Evolutionary conservation across 30 jellyfish, hydroid and myxozoan species (phyloP).

Genomic region (Hydra vulgaris): DNA sequence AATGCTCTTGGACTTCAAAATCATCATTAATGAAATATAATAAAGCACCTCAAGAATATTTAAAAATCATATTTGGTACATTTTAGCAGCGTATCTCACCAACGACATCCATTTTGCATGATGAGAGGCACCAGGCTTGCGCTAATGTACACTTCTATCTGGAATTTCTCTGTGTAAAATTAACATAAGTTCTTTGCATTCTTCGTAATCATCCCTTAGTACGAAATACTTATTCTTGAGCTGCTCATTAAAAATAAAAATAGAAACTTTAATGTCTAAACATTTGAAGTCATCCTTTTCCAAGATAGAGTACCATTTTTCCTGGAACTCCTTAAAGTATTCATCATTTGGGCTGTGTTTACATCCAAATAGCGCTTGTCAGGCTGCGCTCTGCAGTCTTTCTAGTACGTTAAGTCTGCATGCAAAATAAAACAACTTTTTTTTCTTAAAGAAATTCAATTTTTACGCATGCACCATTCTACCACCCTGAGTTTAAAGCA

Average conservation of each 20-base stretch:
- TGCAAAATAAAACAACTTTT: not conserved
- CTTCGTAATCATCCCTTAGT: not conserved
- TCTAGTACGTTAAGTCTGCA: not conserved
- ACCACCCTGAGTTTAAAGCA: not conserved
- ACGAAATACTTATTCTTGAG: not conserved
- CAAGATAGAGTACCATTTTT: not conserved
- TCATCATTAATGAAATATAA: not conserved
- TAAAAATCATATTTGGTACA: not conserved
- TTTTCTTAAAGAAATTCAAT: not conserved
- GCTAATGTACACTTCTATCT: not conserved
- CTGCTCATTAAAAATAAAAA: not conserved
- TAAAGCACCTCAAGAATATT: not conserved
- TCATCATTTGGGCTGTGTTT: not conserved
- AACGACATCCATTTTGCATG: not conserved
- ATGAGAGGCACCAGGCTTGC: not conserved
- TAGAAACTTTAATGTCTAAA: not conserved
- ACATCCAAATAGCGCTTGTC: not conserved
- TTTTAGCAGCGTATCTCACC: not conserved
- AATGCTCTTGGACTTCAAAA: not conserved
- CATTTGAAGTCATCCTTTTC: not conserved
- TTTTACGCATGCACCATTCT: not conserved
- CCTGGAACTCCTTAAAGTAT: not conserved
- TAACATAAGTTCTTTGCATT: not conserved
- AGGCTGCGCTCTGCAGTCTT: not conserved
- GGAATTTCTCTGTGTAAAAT: not conserved